Evolutionary conservation across 2,797 vertebrate genomes (phyloP).

Genomic region (Florisuga fusca): DNA sequence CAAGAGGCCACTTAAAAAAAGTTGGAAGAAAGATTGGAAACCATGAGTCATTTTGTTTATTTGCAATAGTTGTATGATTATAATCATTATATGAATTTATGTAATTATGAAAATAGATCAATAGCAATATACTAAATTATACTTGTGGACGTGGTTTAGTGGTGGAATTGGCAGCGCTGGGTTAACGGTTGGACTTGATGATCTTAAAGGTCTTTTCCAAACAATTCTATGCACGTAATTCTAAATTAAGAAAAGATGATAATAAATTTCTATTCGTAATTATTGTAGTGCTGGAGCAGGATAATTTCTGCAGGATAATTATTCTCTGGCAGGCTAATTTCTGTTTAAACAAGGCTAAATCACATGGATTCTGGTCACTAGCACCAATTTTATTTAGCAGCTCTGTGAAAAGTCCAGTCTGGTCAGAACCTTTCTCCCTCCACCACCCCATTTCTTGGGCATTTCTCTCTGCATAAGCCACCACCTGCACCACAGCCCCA

Average conservation of each 20-base stretch:
- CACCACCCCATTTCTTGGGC: background rate
- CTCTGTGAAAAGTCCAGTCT: background rate
- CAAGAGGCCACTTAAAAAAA: background rate
- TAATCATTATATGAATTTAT: background rate
- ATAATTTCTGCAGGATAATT: too few relatives aligned
- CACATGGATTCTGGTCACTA: too few relatives aligned
- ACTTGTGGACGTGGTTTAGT: too few relatives aligned
- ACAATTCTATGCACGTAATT: background rate
- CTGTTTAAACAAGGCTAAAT: background rate
- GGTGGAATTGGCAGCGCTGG: too few relatives aligned
- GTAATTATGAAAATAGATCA: background rate
- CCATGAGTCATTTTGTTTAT: background rate
- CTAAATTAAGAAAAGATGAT: background rate
- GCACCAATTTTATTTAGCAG: background rate
- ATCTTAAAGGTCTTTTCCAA: too few relatives aligned
- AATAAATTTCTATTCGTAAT: background rate
- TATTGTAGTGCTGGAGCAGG: background rate
- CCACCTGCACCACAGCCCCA: fast-evolving
- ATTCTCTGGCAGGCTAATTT: background rate
- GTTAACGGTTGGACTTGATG: too few relatives aligned
- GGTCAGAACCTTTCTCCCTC: background rate
- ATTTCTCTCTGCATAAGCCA: background rate
- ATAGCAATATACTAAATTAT: background rate
- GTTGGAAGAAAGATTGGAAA: background rate
- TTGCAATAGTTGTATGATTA: background rate